A percentile compares a stretch with the other conserved stretches of the same genome.
Evolutionary conservation across 2,888 invertebrate genomes (phyloP).

Genomic region (Macrosiphum euphorbiae): DNA sequence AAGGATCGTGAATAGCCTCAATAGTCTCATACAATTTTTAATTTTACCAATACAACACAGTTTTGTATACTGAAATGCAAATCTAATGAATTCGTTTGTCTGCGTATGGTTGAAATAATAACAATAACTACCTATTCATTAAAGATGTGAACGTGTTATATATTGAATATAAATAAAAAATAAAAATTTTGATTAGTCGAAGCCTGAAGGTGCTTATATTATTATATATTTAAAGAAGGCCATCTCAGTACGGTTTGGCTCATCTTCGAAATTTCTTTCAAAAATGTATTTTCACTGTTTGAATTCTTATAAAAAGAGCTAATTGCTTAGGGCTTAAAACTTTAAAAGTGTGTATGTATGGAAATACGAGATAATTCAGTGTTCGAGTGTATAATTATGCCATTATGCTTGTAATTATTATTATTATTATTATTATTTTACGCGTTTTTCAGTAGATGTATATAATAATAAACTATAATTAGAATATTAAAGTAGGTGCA

Average conservation of each 20-base stretch:
- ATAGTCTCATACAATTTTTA: too few species aligned
- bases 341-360: neutral
- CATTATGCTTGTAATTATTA: neutral
- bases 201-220: neutral
- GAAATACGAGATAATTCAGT: neutral
- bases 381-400: constrained; percentile 27
- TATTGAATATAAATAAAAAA: neutral
- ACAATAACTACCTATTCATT: neutral
- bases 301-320: neutral
- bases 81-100: neutral
- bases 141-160: neutral
- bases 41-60: neutral
- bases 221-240: neutral
- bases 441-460: neutral
- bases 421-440: constrained; percentile 15
- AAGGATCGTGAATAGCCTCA: neutral
- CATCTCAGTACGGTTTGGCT: neutral
- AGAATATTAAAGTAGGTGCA: constrained; percentile 1
- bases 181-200: neutral
- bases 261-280: neutral
- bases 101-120: neutral
- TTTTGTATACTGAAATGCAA: neutral
- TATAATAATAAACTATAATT: constrained; percentile 25
- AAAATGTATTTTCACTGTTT: neutral
- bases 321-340: neutral